A percentile compares a stretch with the other conserved stretches of the same genome.
phyloP scores from a whole-genome alignment of 1,140 invertebrate genomes.

The Aporrectodea caliginosa region DNA sequence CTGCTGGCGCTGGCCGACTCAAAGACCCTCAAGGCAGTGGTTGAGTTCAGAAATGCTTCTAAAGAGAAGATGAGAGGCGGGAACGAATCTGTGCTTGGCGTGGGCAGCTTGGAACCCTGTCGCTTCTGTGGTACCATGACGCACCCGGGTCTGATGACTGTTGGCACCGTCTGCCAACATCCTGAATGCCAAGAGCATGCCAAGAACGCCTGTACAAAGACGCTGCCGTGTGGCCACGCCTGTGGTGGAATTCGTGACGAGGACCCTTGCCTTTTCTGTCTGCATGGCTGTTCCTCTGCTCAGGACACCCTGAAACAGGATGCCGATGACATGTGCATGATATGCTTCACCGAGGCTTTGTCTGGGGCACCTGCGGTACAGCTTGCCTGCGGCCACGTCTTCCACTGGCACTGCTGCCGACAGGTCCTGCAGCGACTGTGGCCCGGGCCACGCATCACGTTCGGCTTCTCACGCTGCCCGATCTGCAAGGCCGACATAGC shows the following conservation, averaged over 20 bases:
- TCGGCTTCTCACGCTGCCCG: slow-evolving; percentile 91
- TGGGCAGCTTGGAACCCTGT: slow-evolving; percentile 69
- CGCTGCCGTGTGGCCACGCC: slow-evolving; percentile 80
- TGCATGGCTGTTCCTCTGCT: slow-evolving; percentile 61
- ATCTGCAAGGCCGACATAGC: slow-evolving; percentile 90
- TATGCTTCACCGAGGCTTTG: slow-evolving; percentile 94
- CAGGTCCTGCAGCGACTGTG: slow-evolving; percentile 81
- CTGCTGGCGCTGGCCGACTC: slow-evolving; percentile 85
- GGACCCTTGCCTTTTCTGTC: slow-evolving; percentile 77
- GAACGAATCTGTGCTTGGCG: slow-evolving; percentile 15
- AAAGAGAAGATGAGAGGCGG: slow-evolving; percentile 41
- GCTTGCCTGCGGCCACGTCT: slow-evolving; percentile 90
- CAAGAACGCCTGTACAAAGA: slow-evolving; percentile 56
- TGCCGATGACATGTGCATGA: slow-evolving; percentile 99
- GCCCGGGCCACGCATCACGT: slow-evolving; percentile 92
- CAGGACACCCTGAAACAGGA: slow-evolving; percentile 65
- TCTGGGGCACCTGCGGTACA: slow-evolving; percentile 91
- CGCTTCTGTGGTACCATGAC: slow-evolving; percentile 85
- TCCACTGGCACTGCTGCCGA: slow-evolving; percentile 87
- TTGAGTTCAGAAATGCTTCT: slow-evolving; percentile 81
- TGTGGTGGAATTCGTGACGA: slow-evolving; percentile 87
- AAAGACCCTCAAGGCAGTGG: slow-evolving; percentile 83
- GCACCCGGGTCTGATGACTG: slow-evolving; percentile 76
- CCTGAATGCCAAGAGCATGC: slow-evolving; percentile 76
- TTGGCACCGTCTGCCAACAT: slow-evolving; percentile 89